Evolutionary conservation across 1,140 invertebrate genomes (phyloP), one percentile per base, ranked within the genome.

Genomic region (Alviniconcha marisindica): DNA sequence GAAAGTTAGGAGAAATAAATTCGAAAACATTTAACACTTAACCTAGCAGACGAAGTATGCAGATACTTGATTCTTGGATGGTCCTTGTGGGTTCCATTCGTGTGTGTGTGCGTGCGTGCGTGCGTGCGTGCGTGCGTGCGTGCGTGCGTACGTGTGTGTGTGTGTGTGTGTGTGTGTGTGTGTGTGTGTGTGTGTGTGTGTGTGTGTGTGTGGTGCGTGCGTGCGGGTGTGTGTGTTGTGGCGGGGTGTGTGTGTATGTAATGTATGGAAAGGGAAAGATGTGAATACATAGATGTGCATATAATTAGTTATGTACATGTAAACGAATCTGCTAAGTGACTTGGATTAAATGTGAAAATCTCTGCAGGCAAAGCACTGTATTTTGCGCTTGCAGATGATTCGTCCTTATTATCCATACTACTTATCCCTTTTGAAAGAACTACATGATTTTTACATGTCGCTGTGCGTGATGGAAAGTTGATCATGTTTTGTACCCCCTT

Each of bases 61-160:
- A 33, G 31, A 24, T 66, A 24, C n/a, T 12, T n/a, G 28, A 15
- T 66, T 5, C n/a, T n/a, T 71, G 66, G 5, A 36, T 31, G 66
- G 21, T 71, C 28, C 15, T 5, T 71, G 36, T 71, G 66, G 31
- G 66, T 71, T 71, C 15, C 36, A 33, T 71, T n/a, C 21, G 33
- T 71, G 66, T 71, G 66, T 71, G 66, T 71, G 66, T 71, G 33
- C 36, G 66, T 71, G 66, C 36, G 66, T 71, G 66, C 36, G 33
- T 36, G 66, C 36, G 66, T 71, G 66, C 36, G 66, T 71, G 66
- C 21, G 66, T 36, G 66, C 21, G 66, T 36, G 66, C 21, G 66
- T 71, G 66, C 7, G 31, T 15, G 66, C 21, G 66, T 71, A 24
- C 36, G 15, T 71, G 66, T 28, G 28, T 66, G 60, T 66, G 28